Evolutionary conservation across 2,888 invertebrate species (phyloP).

Genomic region (Blera fallax): DNA sequence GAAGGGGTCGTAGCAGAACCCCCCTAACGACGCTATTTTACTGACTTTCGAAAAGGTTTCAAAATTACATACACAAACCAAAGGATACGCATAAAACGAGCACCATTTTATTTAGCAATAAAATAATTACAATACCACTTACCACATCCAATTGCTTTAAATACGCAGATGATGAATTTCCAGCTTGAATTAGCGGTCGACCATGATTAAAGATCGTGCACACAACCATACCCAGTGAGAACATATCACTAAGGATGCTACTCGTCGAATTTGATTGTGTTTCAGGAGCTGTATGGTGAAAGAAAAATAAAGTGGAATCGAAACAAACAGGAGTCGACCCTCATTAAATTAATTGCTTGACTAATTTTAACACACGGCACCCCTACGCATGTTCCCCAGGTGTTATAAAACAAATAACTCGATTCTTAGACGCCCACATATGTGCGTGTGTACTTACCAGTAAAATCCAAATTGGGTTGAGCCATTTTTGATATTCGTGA

Average conservation of each 20-base stretch:
- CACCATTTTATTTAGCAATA: neutral
- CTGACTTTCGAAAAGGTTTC: neutral
- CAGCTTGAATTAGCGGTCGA: conserved; percentile 93
- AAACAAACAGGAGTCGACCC: neutral
- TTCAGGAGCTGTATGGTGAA: conserved; percentile 90
- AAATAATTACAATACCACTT: conserved; percentile 80
- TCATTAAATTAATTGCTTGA: conserved; percentile 28
- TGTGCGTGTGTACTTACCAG: conserved; percentile 84
- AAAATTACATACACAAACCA: neutral
- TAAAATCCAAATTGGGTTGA: conserved; percentile 96
- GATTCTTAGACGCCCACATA: neutral
- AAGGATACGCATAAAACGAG: neutral
- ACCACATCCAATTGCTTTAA: conserved; percentile 95
- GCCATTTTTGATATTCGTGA: conserved; percentile 94
- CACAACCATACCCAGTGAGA: conserved; percentile 96
- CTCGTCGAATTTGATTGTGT: conserved; percentile 91
- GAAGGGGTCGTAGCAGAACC: neutral
- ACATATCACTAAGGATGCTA: conserved; percentile 97
- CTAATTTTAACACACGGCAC: neutral
- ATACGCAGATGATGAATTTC: conserved; percentile 94
- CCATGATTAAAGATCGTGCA: conserved; percentile 96
- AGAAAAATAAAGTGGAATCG: neutral
- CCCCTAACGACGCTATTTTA: too few relatives aligned
- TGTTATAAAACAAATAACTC: neutral
- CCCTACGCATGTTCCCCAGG: neutral